Evolutionary conservation across 2,113 vertebrate species (phyloP).

Genomic region (Scalopus aquaticus): DNA sequence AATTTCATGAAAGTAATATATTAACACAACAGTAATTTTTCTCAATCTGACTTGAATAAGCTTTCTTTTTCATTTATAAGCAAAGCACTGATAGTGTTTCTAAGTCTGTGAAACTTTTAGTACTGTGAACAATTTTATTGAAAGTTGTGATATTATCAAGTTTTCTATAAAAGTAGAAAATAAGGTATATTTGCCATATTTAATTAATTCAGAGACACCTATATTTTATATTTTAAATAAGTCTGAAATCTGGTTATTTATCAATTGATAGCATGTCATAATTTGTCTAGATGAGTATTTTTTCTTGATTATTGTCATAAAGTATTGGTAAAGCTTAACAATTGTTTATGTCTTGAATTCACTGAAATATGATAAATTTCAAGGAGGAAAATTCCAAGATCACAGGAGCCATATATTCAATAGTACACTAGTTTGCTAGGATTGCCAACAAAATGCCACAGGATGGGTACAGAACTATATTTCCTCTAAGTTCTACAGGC

Average conservation of each 20-base stretch:
- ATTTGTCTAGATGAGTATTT: background rate
- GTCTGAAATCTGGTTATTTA: background rate
- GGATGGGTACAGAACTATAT: background rate
- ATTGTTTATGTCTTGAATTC: background rate
- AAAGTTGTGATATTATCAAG: background rate
- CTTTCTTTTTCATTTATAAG: background rate
- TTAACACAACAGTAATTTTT: constrained; percentile 20
- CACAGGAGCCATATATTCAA: background rate
- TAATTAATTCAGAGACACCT: background rate
- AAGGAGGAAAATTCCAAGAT: background rate
- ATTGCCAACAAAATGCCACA: background rate
- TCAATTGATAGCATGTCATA: background rate
- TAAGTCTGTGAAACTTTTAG: background rate
- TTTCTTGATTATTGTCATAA: background rate
- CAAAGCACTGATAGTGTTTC: background rate
- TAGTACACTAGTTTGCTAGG: background rate
- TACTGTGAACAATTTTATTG: background rate
- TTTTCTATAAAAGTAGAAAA: background rate
- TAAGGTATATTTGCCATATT: background rate
- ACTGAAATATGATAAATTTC: background rate
- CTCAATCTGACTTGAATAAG: background rate
- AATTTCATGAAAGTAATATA: background rate
- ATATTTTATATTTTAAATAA: constrained; percentile 1
- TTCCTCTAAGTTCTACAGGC: background rate
- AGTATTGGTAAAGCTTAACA: constrained; percentile 4